A percentile compares a stretch with the other conserved stretches of the same genome.
Evolutionary conservation across 2,113 vertebrate genomes (phyloP).

Genomic region (Stegostoma tigrinum): DNA sequence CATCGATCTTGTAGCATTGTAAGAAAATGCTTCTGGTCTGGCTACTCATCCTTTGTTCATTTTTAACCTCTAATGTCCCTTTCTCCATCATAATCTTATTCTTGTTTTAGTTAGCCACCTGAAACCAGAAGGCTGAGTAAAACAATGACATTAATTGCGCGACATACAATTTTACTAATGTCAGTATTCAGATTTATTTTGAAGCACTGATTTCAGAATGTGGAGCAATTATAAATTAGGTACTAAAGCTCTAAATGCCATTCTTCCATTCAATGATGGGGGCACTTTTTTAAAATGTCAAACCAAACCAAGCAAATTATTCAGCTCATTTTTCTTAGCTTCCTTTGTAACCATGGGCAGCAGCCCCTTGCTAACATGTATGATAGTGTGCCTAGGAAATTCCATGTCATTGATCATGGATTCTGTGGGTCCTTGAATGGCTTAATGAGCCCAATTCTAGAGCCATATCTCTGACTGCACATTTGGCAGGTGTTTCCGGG

Average conservation of each 20-base stretch:
- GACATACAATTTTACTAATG: background rate
- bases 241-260: background rate
- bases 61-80: background rate
- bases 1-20: background rate
- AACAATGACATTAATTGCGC: background rate
- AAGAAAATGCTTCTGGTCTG: background rate
- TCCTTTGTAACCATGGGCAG: too few relatives aligned
- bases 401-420: too few relatives aligned
- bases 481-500: too few relatives aligned
- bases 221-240: background rate
- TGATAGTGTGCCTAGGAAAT: too few relatives aligned
- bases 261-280: background rate
- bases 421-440: too few relatives aligned
- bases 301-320: background rate
- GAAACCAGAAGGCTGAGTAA: background rate
- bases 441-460: too few relatives aligned
- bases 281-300: background rate
- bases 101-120: background rate
- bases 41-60: background rate
- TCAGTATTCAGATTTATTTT: background rate
- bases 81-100: background rate
- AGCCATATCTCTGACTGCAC: too few relatives aligned
- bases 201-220: background rate
- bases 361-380: too few relatives aligned
- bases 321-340: background rate